phyloP scores from a whole-genome alignment of 2,797 vertebrate species.

The Neosilurus mollespiculum region DNA sequence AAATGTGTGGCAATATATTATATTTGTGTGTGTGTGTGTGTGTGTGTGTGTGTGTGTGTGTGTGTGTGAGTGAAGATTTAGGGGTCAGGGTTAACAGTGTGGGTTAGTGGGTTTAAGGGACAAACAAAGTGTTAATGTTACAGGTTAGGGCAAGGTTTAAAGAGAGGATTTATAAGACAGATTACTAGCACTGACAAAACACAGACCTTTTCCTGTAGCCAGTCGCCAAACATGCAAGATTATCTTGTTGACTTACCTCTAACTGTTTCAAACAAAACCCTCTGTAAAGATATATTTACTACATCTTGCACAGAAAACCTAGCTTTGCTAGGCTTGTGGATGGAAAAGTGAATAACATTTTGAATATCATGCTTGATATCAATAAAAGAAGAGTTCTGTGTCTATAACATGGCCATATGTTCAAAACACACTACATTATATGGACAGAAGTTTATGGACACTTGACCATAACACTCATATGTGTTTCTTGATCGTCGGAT shows the following conservation, averaged over 20 bases:
- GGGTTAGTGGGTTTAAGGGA: not conserved
- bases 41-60: not conserved
- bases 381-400: not conserved
- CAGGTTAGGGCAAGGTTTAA: not conserved
- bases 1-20: not conserved
- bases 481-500: too few relatives aligned
- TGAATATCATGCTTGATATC: not conserved
- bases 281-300: not conserved
- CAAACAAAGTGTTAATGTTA: not conserved
- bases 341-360: not conserved
- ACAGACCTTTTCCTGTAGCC: conserved; percentile 6
- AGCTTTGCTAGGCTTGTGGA: not conserved
- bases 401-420: not conserved
- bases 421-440: not conserved
- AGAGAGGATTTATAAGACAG: not conserved
- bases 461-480: too few relatives aligned
- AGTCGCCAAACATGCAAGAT: not conserved
- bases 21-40: not conserved
- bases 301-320: not conserved
- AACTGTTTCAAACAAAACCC: not conserved
- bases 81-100: not conserved
- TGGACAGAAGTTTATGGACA: too few relatives aligned
- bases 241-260: not conserved
- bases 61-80: not conserved
- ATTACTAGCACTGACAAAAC: not conserved